Percentiles rank a stretch among this genome's conserved stretches.
These are phyloP conservation scores for Thysanoteuthis rhombus DNA, from an alignment of 2,888 invertebrate species.

Conservation along the genomic window DNA sequence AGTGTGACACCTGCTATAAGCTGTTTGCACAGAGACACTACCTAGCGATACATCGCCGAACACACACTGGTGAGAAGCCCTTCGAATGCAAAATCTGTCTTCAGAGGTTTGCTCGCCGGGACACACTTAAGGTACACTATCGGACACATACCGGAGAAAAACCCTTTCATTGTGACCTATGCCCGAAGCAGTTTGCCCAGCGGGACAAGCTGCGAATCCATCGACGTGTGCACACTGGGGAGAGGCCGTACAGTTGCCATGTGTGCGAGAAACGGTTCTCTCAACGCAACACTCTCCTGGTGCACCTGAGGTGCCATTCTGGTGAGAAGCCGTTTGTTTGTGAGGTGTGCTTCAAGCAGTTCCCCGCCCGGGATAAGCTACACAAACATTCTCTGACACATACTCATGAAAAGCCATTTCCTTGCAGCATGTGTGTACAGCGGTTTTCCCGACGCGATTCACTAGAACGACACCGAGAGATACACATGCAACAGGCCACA, in stretches of 20 bases:
- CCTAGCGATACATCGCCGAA: neutral
- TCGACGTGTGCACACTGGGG: neutral
- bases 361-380: neutral
- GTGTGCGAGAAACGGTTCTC: slow-evolving; percentile 15
- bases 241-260: slow-evolving; percentile 15
- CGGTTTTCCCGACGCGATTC: slow-evolving; percentile 2
- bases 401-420: neutral
- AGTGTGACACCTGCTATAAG: slow-evolving; percentile 27
- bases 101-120: slow-evolving; percentile 13
- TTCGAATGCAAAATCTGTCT: neutral
- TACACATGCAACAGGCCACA: neutral
- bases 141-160: neutral
- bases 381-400: slow-evolving; percentile 14
- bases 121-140: neutral
- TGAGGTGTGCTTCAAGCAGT: slow-evolving; percentile 17
- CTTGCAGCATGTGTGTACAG: neutral
- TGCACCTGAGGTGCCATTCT: neutral
- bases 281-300: slow-evolving; percentile 1
- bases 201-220: slow-evolving; percentile 22
- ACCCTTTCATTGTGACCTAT: slow-evolving; percentile 1
- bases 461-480: neutral
- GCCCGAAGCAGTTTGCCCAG: slow-evolving; percentile 19
- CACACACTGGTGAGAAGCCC: neutral
- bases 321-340: slow-evolving; percentile 1
- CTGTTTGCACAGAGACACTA: slow-evolving; percentile 25